Percentiles rank a stretch among this genome's conserved stretches.
phyloP scores from a whole-genome alignment of 2,888 invertebrate genomes.

The Eueremaeus valkanovi region DNA sequence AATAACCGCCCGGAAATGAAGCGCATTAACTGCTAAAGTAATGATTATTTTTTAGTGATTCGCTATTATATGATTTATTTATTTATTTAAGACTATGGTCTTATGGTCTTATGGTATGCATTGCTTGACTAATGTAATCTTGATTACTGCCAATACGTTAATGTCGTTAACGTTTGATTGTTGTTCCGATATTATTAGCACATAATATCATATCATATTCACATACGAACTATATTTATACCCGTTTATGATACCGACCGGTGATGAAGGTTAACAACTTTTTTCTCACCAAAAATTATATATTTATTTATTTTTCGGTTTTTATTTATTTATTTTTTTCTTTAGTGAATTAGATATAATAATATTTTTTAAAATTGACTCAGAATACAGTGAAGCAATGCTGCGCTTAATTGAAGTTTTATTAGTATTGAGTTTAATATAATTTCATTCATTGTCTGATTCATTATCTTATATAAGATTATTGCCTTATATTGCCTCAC shows the following conservation, averaged over 20 bases:
- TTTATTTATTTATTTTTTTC: background rate
- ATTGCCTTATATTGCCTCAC: too few relatives aligned
- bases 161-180: conserved; percentile 28
- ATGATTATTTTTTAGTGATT: conserved; percentile 15
- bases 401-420: conserved; percentile 18
- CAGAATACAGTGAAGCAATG: background rate
- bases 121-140: conserved; percentile 24
- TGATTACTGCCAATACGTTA: conserved; percentile 4
- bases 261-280: background rate
- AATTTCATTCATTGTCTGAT: background rate
- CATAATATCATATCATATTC: conserved; percentile 21
- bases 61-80: conserved; percentile 5
- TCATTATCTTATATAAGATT: background rate
- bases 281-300: conserved; percentile 4
- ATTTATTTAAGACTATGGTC: conserved; percentile 11
- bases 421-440: conserved; percentile 8
- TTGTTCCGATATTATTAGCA: conserved; percentile 20
- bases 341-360: background rate
- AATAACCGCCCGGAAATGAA: conserved; percentile 32
- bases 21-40: conserved; percentile 25
- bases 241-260: conserved; percentile 3
- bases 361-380: background rate
- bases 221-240: conserved; percentile 17
- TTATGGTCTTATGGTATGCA: background rate
- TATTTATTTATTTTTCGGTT: background rate